Base-by-base conservation (phyloP, 2,888 invertebrate genomes). In the Onchidella celtica region DNA sequence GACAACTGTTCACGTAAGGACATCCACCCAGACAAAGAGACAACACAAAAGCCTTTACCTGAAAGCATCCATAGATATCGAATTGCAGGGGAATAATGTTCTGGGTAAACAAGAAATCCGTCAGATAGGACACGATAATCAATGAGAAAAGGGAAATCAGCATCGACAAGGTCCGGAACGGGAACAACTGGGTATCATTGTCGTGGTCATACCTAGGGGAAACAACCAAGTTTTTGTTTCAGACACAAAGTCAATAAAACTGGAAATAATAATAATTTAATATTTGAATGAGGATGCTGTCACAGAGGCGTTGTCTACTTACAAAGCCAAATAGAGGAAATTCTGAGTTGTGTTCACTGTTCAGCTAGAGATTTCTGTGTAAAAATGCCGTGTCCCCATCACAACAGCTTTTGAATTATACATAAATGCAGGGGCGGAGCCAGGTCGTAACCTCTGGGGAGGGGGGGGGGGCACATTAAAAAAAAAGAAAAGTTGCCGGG, bases 81-180 rank as follows among this genome's bases (percentile, higher is more conserved):
- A 83, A 88, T 65, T 88, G 81, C n/a, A 97, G 97, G 81, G 97
- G 96, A 84, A 98, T 93, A 90, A 95, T 95, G 21, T 97, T 97
- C 59, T 95, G 95, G 93, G 97, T 96, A 94, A 99, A 98, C 85
- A 97, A 94, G 95, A 95, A 96, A 92, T 96, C 96, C 21, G 90
- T 84, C 2, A 86, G 65, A 79, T 86, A 88, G 14, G 92, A 92
- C 21, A 91, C 88, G 27, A 79, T 14, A 9, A 92, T 79, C 57
- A 90, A 88, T 14, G 85, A 74, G 21, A 82, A 55, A n/a, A 91
- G 83, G 66, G 87, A 88, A 88, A 97, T 91, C 74, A 96, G 88
- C 99, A 99, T 99, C 68, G 98, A 97, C 95, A 98, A 95, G 38
- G 99, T 98, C 87, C 98, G 95, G 95, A 98, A 99, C 27, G 99